Evolutionary conservation across 2,888 invertebrate species (phyloP).

Genomic region (Cetonia aurata): DNA sequence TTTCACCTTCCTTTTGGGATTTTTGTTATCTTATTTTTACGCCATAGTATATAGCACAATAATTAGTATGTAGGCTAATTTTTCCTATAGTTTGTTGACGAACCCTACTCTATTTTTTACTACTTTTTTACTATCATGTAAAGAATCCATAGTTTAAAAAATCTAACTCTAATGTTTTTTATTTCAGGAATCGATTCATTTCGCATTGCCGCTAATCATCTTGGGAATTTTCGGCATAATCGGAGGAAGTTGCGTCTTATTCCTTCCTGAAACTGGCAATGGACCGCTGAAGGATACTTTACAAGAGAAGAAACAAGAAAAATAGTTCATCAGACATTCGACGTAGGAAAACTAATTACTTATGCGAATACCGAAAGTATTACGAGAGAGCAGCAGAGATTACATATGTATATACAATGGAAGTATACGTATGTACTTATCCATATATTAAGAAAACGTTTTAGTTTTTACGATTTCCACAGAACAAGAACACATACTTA

Average conservation of each 20-base stretch:
- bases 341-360: background rate
- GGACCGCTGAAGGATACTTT: constrained; percentile 66
- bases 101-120: no score
- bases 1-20: no score
- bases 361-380: constrained; percentile 14
- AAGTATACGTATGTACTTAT: no score
- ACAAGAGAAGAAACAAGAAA: constrained; percentile 49
- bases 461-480: constrained; percentile 1
- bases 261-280: constrained; percentile 82
- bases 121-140: no score
- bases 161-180: constrained; percentile 28
- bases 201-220: constrained; percentile 78
- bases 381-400: background rate
- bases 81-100: no score
- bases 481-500: background rate
- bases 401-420: background rate
- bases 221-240: constrained; percentile 78
- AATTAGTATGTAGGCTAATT: no score
- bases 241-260: constrained; percentile 79
- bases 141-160: no score
- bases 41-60: no score
- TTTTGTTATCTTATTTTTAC: no score
- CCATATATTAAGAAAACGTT: constrained; percentile 6
- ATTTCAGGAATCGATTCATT: constrained; percentile 74
- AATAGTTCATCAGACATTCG: background rate